These are phyloP conservation scores for Drosophila picticornis DNA, from an alignment of 2,888 invertebrate species.

Conservation along the genomic window DNA sequence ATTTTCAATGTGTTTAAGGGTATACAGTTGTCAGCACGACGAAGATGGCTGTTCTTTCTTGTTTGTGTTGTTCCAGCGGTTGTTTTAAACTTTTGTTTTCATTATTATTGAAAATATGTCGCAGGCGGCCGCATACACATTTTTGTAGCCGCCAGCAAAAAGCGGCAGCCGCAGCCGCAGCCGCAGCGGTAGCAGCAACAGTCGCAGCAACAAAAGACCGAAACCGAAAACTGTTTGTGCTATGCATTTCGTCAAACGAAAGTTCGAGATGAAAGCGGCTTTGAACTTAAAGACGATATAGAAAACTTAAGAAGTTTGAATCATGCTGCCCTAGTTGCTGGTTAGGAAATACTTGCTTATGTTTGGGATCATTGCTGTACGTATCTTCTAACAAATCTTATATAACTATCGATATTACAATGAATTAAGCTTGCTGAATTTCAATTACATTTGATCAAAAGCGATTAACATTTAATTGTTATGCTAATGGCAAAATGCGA, in stretches of 20 bases:
- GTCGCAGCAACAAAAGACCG: constrained; percentile 11
- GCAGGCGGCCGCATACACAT: constrained; percentile 37
- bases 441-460: constrained; percentile 19
- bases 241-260: constrained; percentile 60
- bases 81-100: constrained; percentile 73
- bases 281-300: constrained; percentile 20
- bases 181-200: constrained; percentile 8
- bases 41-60: neutral
- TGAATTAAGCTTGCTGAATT: neutral
- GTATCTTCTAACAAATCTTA: constrained; percentile 15
- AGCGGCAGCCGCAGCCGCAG: constrained; percentile 3
- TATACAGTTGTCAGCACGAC: neutral
- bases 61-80: constrained; percentile 35
- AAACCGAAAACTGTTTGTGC: constrained; percentile 28
- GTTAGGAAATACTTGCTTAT: neutral
- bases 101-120: constrained; percentile 67
- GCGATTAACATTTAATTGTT: constrained; percentile 55
- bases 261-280: constrained; percentile 66
- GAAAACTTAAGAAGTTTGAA: constrained; percentile 9
- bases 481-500: constrained; percentile 52
- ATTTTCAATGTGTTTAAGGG: neutral
- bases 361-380: neutral
- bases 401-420: neutral
- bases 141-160: constrained; percentile 69
- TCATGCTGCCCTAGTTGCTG: neutral